A percentile compares a stretch with the other conserved stretches of the same genome.
These are phyloP conservation scores for Mormyrus lacerda DNA, from an alignment of 2,113 vertebrate species.

Conservation along the genomic window DNA sequence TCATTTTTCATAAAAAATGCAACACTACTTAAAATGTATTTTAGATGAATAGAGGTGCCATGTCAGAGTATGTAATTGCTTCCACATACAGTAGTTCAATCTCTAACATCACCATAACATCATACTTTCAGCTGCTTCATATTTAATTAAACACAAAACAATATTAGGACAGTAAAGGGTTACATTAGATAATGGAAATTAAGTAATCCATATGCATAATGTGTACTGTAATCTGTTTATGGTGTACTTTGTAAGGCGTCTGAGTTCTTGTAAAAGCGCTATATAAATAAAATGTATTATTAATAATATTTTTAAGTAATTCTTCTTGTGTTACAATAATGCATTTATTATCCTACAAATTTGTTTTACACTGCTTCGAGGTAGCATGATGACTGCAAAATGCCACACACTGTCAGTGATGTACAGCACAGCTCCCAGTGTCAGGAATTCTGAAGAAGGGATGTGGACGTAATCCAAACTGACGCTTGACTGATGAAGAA, in stretches of 20 bases:
- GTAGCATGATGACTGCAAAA: not conserved
- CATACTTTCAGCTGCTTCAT: not conserved
- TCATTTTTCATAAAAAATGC: not conserved
- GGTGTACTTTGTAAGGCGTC: no score
- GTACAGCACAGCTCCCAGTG: not conserved
- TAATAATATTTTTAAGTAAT: no score
- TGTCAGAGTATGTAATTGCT: not conserved
- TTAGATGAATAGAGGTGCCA: not conserved
- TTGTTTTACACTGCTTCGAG: not conserved
- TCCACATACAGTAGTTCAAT: not conserved
- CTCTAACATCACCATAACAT: not conserved
- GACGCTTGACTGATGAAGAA: not conserved
- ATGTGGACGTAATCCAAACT: not conserved
- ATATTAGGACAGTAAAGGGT: not conserved
- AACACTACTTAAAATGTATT: not conserved
- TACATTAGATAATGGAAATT: not conserved
- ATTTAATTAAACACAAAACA: not conserved
- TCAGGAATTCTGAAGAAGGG: not conserved
- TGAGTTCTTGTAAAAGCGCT: no score
- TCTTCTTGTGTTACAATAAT: not conserved
- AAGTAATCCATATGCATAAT: no score
- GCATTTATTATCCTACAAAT: not conserved
- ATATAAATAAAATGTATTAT: no score
- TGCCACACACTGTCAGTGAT: not conserved
- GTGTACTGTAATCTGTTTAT: no score